Evolutionary conservation across 2,797 vertebrate species (phyloP).

Genomic region (Lithobates sylvaticus): DNA sequence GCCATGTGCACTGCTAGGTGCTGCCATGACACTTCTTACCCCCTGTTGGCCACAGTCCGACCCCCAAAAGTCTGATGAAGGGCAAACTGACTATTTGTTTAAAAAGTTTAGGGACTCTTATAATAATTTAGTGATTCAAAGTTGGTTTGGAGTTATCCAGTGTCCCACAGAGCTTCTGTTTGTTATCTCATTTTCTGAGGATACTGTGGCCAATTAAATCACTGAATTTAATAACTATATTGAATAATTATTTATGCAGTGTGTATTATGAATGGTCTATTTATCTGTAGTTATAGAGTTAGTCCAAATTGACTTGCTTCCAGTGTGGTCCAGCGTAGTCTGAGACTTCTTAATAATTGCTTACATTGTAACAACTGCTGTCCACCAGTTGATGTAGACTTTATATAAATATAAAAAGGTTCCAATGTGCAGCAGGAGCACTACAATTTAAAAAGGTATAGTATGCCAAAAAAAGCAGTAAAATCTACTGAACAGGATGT

Average conservation of each 20-base stretch:
- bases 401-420: slow-evolving; percentile 21
- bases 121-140: not conserved
- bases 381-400: not conserved
- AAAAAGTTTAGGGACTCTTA: not conserved
- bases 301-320: not conserved
- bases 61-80: too few species aligned
- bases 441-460: slow-evolving; percentile 30
- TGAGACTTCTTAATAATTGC: not conserved
- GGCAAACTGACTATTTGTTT: too few species aligned
- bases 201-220: not conserved
- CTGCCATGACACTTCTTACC: too few species aligned
- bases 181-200: not conserved
- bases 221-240: not conserved
- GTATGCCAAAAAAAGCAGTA: slow-evolving; percentile 37
- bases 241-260: not conserved
- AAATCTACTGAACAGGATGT: slow-evolving; percentile 11
- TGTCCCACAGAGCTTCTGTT: too few species aligned
- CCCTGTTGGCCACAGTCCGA: too few species aligned
- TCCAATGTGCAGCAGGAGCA: slow-evolving; percentile 17
- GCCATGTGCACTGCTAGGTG: too few species aligned
- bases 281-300: not conserved
- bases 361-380: not conserved
- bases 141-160: too few species aligned
- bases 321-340: not conserved
- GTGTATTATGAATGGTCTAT: not conserved